Conservation (phyloP, 2,113 vertebrate genomes). For the Alligator mississippiensis region DNA sequence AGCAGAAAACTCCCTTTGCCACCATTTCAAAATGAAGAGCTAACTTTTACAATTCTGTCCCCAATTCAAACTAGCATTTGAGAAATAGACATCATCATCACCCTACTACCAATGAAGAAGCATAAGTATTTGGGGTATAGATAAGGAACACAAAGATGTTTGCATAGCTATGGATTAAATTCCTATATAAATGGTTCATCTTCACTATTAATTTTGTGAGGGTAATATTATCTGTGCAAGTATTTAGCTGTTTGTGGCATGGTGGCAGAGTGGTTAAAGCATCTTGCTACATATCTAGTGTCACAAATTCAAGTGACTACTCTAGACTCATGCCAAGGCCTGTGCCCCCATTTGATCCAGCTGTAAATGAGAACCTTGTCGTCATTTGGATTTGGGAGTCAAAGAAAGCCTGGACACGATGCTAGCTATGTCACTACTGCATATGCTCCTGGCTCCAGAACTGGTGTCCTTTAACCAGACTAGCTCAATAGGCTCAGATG, state of each 20-base stretch:
- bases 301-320: too few species aligned
- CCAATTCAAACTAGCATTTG: not conserved
- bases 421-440: too few species aligned
- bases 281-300: too few species aligned
- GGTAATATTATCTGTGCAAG: not conserved
- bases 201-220: not conserved
- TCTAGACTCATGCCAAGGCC: too few species aligned
- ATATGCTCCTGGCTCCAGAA: too few species aligned
- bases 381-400: too few species aligned
- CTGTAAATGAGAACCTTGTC: too few species aligned
- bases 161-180: not conserved
- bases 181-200: not conserved
- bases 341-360: too few species aligned
- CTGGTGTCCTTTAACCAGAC: too few species aligned
- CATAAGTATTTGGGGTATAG: not conserved
- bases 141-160: not conserved
- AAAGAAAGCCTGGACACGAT: too few species aligned
- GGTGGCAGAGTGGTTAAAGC: too few species aligned
- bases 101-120: not conserved
- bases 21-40: constrained; percentile 4
- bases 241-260: not conserved
- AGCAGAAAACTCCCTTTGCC: constrained; percentile 1
- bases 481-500: too few species aligned
- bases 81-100: not conserved
- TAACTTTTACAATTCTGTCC: not conserved